Percentiles rank a stretch among this genome's conserved stretches.
Conservation (phyloP, 37 sponge, comb jelly and placozoan genomes). For the Aphrocallistes beatrix region DNA sequence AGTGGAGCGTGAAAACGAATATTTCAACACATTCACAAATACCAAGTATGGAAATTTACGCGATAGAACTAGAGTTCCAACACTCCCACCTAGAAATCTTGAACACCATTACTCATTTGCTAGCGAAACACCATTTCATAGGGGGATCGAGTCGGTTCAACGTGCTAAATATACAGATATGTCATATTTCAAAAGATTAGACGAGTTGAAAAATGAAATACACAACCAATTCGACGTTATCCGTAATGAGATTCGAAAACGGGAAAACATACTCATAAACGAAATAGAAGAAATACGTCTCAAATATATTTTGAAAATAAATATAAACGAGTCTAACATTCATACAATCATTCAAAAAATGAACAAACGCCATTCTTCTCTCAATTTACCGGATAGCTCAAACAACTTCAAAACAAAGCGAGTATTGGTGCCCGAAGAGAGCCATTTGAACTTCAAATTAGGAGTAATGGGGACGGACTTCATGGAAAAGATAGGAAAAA, state of each 20-base stretch:
- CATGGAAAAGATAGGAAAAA: too few relatives aligned
- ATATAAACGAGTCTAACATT: too few relatives aligned
- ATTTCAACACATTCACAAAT: too few relatives aligned
- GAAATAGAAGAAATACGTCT: neutral
- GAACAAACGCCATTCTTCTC: too few relatives aligned
- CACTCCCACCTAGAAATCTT: neutral
- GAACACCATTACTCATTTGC: neutral
- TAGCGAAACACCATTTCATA: neutral
- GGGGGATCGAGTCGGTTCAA: neutral
- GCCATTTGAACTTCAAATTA: too few relatives aligned
- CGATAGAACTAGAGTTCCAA: neutral
- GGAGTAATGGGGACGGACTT: too few relatives aligned
- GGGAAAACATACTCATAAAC: neutral
- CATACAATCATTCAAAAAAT: too few relatives aligned
- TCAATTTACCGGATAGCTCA: too few relatives aligned
- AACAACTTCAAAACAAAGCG: too few relatives aligned
- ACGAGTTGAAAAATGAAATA: neutral
- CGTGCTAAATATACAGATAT: neutral
- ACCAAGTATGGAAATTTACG: neutral
- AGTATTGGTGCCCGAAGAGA: too few relatives aligned
- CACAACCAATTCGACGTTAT: neutral
- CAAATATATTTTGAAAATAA: too few relatives aligned
- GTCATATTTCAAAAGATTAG: neutral
- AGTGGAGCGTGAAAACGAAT: too few relatives aligned
- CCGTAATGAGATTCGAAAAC: neutral